Percentiles rank a stretch among this genome's conserved stretches.
phyloP scores from a whole-genome alignment of 2,888 invertebrate species.

The Morpho helenor region DNA sequence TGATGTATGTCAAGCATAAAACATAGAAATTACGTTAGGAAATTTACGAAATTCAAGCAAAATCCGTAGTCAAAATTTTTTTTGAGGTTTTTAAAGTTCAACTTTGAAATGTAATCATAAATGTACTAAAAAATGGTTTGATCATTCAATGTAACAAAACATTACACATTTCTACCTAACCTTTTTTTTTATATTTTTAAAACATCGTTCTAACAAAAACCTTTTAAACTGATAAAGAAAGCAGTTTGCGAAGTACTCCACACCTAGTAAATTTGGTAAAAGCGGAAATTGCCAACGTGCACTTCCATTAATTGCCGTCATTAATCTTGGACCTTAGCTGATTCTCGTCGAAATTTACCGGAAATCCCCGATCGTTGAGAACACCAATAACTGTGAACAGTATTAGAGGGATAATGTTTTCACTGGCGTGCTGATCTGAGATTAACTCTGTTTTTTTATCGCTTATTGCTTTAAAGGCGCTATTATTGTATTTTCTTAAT shows the following conservation, averaged over 20 bases:
- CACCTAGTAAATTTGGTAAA: constrained; percentile 45
- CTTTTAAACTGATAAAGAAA: constrained; percentile 4
- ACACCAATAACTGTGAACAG: constrained; percentile 24
- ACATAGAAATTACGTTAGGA: no score
- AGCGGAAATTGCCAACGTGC: constrained; percentile 45
- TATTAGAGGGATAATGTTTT: constrained; percentile 27
- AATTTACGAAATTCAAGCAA: no score
- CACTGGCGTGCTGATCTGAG: constrained; percentile 31
- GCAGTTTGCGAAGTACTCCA: constrained; percentile 3
- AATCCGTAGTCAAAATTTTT: no score
- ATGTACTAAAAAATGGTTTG: no score
- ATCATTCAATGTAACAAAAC: no score
- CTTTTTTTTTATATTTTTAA: not conserved
- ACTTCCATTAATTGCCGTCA: constrained; percentile 53
- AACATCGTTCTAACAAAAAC: not conserved
- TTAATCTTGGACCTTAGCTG: constrained; percentile 59
- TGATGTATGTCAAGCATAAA: no score
- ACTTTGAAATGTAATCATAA: no score
- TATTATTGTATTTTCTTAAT: constrained; percentile 11
- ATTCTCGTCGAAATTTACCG: constrained; percentile 33
- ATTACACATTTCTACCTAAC: no score
- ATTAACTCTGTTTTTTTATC: constrained; percentile 28
- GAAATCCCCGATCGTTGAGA: constrained; percentile 24
- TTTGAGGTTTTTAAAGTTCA: no score
- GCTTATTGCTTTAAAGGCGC: constrained; percentile 12